A percentile compares a stretch with the other conserved stretches of the same genome.
phyloP scores from a whole-genome alignment of 2,888 invertebrate species.

The Polyommatus icarus region DNA sequence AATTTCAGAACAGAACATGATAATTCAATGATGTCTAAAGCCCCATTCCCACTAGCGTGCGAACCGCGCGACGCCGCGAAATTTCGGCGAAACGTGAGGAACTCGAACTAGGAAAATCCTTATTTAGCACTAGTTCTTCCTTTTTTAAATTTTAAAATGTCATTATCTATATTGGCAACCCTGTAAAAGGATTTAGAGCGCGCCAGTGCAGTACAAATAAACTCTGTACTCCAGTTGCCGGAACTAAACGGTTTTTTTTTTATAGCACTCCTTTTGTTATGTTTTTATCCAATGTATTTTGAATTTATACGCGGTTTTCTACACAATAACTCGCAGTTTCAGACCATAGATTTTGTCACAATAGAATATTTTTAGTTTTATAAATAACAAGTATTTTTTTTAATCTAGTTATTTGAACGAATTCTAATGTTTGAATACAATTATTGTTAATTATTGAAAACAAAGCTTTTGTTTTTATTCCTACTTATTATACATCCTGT shows the following conservation, averaged over 20 bases:
- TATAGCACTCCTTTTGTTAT: background rate
- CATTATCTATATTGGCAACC: background rate
- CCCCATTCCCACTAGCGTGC: too few species aligned
- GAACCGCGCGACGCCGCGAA: too few species aligned
- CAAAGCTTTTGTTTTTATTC: too few species aligned
- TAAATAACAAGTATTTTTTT: background rate
- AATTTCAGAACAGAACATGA: too few species aligned
- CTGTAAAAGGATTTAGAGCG: background rate
- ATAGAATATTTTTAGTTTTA: background rate
- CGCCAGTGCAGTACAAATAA: slow-evolving; percentile 5
- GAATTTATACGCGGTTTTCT: background rate
- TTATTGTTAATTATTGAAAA: too few species aligned
- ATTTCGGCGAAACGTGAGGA: too few species aligned
- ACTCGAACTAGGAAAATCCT: too few species aligned
- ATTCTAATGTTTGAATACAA: background rate
- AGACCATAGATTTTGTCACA: background rate
- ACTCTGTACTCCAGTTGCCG: background rate
- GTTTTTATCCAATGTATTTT: slow-evolving; percentile 1
- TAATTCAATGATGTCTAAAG: too few species aligned
- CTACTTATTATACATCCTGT: too few species aligned
- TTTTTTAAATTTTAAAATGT: too few species aligned
- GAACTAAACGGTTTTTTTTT: slow-evolving; percentile 3
- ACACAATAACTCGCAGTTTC: background rate
- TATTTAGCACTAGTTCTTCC: too few species aligned
- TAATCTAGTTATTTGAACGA: background rate